Conservation (phyloP, 1,140 invertebrate genomes). For the Apis florea region DNA sequence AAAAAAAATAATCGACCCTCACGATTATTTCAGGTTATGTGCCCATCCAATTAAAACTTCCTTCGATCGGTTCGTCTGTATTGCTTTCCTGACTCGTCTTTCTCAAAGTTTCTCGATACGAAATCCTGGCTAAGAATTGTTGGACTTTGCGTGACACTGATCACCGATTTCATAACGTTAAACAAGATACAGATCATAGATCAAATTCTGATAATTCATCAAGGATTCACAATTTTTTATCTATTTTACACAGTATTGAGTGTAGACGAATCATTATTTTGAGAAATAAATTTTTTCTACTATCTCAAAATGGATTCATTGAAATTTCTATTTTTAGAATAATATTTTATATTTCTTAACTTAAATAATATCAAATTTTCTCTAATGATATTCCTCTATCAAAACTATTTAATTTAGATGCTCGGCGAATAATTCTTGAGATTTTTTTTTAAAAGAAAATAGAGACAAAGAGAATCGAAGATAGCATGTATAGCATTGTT, state of each 20-base stretch:
- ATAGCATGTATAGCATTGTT: not conserved
- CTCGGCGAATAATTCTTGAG: not conserved
- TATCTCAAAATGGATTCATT: not conserved
- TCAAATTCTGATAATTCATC: not conserved
- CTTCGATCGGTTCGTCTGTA: slow-evolving; percentile 30
- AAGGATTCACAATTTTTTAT: not conserved
- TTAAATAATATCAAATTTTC: not conserved
- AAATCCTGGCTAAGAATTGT: not conserved
- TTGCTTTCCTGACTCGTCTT: slow-evolving; percentile 24
- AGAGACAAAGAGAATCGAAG: not conserved
- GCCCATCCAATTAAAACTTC: slow-evolving; percentile 49
- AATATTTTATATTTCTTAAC: not conserved
- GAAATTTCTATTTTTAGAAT: not conserved
- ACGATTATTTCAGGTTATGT: slow-evolving; percentile 40
- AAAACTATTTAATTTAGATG: not conserved
- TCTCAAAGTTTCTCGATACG: slow-evolving; percentile 20
- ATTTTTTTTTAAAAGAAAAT: not conserved
- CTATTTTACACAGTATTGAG: not conserved
- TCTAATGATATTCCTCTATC: not conserved
- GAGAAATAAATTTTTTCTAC: not conserved
- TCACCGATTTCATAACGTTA: slow-evolving; percentile 7
- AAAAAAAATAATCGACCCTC: slow-evolving; percentile 16
- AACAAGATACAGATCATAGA: not conserved
- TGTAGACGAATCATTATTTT: not conserved
- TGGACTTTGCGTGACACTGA: slow-evolving; percentile 7